A percentile compares a stretch with the other conserved stretches of the same genome.
These are phyloP conservation scores for Acanthaster planci DNA, from an alignment of 35 echinoderm and acorn worm species.

Conservation along the genomic window DNA sequence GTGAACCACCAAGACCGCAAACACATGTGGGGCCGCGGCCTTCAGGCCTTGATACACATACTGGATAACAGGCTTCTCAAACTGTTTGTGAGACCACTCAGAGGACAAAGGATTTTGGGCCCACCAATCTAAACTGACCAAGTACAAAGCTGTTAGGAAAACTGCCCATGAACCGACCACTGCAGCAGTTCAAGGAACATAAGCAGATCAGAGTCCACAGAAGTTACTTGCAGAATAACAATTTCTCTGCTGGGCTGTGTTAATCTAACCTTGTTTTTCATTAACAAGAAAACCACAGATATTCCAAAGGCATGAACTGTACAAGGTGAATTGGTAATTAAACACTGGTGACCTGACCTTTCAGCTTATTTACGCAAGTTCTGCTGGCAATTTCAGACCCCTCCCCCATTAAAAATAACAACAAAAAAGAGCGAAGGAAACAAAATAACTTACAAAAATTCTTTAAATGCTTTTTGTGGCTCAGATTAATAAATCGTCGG, in stretches of 20 bases:
- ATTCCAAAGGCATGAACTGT: not conserved
- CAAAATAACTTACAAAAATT: too few relatives aligned
- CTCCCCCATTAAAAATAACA: too few relatives aligned
- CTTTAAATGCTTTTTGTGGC: too few relatives aligned
- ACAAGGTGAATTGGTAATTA: slow-evolving; percentile 15
- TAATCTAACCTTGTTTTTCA: not conserved
- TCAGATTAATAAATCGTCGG: too few relatives aligned
- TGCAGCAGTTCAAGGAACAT: not conserved
- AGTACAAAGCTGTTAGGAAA: not conserved
- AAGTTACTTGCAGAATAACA: too few relatives aligned
- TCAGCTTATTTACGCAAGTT: too few relatives aligned
- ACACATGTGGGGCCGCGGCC: not conserved
- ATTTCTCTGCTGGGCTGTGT: too few relatives aligned
- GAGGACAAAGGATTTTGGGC: slow-evolving; percentile 7
- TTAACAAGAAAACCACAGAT: slow-evolving; percentile 12
- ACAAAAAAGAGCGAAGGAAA: too few relatives aligned
- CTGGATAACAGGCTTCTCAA: slow-evolving; percentile 21
- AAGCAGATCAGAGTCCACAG: too few relatives aligned
- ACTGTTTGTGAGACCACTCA: not conserved
- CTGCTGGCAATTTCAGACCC: too few relatives aligned
- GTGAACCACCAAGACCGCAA: not conserved
- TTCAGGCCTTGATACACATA: slow-evolving; percentile 13
- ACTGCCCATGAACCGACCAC: slow-evolving; percentile 1
- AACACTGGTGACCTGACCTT: not conserved
- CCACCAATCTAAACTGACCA: too few relatives aligned